These are phyloP conservation scores for Megalops cyprinoides DNA, from an alignment of 2,797 vertebrate species.

Conservation along the genomic window DNA sequence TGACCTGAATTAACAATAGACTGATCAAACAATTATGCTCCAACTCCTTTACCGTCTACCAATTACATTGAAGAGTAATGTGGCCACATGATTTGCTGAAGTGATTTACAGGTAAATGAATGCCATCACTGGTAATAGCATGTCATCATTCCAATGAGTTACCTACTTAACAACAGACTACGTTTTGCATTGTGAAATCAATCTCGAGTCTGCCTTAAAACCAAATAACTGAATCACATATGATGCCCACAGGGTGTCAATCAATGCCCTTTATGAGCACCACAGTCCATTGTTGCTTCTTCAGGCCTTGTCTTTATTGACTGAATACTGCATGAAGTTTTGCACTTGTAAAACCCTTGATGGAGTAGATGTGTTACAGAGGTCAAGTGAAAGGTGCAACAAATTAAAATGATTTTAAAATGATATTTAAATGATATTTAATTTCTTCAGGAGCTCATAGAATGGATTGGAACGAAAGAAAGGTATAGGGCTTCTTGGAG, in stretches of 20 bases:
- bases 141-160: neutral
- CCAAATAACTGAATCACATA: neutral
- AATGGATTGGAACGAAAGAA: neutral
- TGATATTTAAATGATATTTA: too few relatives aligned
- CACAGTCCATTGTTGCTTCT: neutral
- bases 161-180: slow-evolving; percentile 5
- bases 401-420: too few relatives aligned
- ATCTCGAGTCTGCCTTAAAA: neutral
- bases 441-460: neutral
- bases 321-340: neutral
- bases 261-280: neutral
- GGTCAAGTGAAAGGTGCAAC: neutral
- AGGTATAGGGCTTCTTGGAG: neutral
- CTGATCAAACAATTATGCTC: slow-evolving; percentile 28
- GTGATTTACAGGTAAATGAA: slow-evolving; percentile 21
- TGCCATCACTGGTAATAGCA: neutral
- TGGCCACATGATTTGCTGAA: neutral
- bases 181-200: neutral
- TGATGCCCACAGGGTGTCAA: neutral
- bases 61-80: slow-evolving; percentile 25
- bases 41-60: slow-evolving; percentile 32
- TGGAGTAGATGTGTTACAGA: neutral
- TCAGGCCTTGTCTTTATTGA: neutral
- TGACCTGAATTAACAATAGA: slow-evolving; percentile 29
- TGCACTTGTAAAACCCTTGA: slow-evolving; percentile 11